Evolutionary conservation across 2,797 vertebrate genomes (phyloP).

Genomic region (Steatocranus sp.): DNA sequence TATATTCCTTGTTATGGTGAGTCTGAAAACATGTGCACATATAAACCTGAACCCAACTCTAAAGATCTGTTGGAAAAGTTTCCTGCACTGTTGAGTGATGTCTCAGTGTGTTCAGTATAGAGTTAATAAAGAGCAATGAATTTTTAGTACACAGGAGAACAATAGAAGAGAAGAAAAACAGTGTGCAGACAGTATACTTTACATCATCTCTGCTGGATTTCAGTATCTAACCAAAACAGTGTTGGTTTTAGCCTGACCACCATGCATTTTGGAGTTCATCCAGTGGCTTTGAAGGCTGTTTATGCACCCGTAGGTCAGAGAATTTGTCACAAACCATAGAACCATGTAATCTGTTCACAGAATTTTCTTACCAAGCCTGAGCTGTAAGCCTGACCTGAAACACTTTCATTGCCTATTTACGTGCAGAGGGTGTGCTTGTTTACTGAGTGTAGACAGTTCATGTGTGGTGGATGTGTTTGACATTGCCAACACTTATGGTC

Average conservation of each 20-base stretch:
- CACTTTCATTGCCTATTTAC: not conserved
- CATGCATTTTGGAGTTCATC: not conserved
- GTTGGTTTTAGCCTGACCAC: constrained; percentile 3
- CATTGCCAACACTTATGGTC: constrained; percentile 3
- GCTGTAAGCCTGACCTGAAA: not conserved
- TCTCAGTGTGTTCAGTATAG: not conserved
- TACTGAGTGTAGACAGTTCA: not conserved
- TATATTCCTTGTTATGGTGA: not conserved
- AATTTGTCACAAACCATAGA: constrained; percentile 1
- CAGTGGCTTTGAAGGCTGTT: not conserved
- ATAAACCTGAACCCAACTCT: not conserved
- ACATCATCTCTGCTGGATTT: not conserved
- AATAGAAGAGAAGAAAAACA: not conserved
- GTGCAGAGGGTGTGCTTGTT: not conserved
- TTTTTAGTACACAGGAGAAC: not conserved
- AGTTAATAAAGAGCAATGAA: not conserved
- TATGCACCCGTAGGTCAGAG: not conserved
- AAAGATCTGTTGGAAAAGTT: not conserved
- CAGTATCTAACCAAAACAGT: constrained; percentile 16
- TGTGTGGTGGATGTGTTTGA: not conserved
- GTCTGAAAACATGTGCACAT: not conserved
- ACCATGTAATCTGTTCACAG: not conserved
- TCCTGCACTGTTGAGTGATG: not conserved
- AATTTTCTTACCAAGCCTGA: not conserved
- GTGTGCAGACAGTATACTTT: not conserved